A percentile compares a stretch with the other conserved stretches of the same genome.
These are phyloP conservation scores for Eudemis profundana DNA, from an alignment of 2,888 invertebrate species.

Conservation along the genomic window DNA sequence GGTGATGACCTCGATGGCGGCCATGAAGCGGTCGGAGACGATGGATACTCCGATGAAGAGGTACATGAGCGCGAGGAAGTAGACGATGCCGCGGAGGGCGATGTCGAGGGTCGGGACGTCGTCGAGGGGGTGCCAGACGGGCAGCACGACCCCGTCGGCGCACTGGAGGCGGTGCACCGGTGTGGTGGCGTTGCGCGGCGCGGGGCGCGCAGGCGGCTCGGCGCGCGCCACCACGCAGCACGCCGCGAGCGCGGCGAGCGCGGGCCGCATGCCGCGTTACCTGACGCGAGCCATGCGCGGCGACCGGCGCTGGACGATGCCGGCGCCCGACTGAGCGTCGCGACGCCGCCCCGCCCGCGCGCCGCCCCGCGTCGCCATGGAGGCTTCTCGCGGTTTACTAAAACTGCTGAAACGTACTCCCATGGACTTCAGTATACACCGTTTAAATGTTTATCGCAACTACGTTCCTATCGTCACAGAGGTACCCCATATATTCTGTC, in stretches of 20 bases:
- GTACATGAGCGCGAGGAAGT: slow-evolving; percentile 95
- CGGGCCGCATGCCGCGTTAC: slow-evolving; percentile 81
- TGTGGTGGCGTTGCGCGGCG: slow-evolving; percentile 71
- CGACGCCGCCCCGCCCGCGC: slow-evolving; percentile 60
- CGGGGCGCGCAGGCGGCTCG: slow-evolving; percentile 72
- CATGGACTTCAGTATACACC: too few relatives aligned
- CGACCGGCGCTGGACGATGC: slow-evolving; percentile 81
- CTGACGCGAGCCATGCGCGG: slow-evolving; percentile 67
- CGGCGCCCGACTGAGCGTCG: slow-evolving; percentile 81
- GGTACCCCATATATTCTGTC: too few relatives aligned
- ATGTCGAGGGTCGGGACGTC: slow-evolving; percentile 91
- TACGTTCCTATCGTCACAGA: too few relatives aligned
- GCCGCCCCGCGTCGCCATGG: slow-evolving; percentile 49
- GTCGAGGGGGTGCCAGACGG: slow-evolving; percentile 94
- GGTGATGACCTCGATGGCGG: slow-evolving; percentile 99
- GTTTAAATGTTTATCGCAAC: too few relatives aligned
- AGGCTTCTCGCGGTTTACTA: slow-evolving; percentile 45
- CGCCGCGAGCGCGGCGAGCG: slow-evolving; percentile 81
- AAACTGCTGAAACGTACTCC: not conserved
- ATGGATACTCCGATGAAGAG: slow-evolving; percentile 99
- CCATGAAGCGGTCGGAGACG: slow-evolving; percentile 99
- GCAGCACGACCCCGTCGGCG: slow-evolving; percentile 93
- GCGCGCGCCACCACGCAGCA: slow-evolving; percentile 78
- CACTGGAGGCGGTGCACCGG: slow-evolving; percentile 86
- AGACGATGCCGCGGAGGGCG: slow-evolving; percentile 94